Evolutionary conservation across 2,888 invertebrate species (phyloP).

Genomic region (Hyalella azteca): DNA sequence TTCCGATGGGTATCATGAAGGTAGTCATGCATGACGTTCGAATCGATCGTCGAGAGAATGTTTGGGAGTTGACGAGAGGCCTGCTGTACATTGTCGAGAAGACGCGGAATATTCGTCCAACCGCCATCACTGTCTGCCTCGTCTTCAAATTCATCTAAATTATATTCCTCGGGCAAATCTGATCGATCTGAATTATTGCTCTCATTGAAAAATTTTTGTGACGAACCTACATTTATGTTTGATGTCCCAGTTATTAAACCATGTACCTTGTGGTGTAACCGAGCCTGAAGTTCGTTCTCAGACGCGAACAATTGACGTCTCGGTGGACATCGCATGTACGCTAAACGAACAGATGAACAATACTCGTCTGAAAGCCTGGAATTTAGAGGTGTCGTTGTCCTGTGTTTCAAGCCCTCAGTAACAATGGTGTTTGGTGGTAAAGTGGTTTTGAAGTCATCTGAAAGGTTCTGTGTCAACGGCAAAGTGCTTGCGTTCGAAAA

Average conservation of each 20-base stretch:
- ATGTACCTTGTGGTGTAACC: background rate
- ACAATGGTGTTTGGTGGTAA: background rate
- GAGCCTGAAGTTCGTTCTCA: background rate
- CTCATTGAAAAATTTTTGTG: background rate
- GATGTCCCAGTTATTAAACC: too few relatives aligned
- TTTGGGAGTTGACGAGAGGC: background rate
- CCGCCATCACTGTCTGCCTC: conserved; percentile 1
- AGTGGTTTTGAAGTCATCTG: background rate
- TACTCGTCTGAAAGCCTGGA: conserved; percentile 22
- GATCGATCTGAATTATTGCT: background rate
- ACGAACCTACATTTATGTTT: too few relatives aligned
- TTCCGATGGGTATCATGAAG: background rate
- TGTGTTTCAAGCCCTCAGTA: background rate
- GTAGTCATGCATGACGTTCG: conserved; percentile 31
- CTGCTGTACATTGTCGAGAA: background rate
- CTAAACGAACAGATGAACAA: conserved; percentile 8
- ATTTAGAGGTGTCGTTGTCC: background rate
- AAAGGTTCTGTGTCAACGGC: background rate
- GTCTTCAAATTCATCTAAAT: conserved; percentile 20
- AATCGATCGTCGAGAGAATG: conserved; percentile 29
- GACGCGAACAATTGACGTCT: background rate
- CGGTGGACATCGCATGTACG: conserved; percentile 20
- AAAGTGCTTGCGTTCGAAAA: conserved; percentile 10
- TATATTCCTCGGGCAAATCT: background rate
- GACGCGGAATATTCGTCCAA: background rate